phyloP scores from a whole-genome alignment of 2,797 vertebrate species.

The Galagoides demidoff region DNA sequence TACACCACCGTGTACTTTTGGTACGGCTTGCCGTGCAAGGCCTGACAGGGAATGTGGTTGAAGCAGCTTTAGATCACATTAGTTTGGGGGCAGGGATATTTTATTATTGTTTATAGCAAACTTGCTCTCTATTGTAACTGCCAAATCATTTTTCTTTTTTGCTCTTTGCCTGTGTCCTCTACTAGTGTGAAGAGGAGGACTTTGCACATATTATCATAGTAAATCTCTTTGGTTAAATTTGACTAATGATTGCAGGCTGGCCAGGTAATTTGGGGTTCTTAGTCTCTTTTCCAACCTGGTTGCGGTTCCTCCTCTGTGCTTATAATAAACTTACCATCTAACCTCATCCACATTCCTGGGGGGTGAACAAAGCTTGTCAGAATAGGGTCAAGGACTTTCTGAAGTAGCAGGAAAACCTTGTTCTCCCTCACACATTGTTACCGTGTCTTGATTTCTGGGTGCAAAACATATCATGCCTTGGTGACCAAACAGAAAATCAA shows the following conservation, averaged over 20 bases:
- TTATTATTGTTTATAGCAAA: neutral
- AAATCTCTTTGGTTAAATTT: neutral
- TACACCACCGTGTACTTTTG: neutral
- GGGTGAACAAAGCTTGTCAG: neutral
- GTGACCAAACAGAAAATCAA: slow-evolving; percentile 39
- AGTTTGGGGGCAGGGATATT: neutral
- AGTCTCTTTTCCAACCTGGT: neutral
- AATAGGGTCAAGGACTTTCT: neutral
- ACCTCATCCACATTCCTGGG: neutral
- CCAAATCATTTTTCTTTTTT: neutral
- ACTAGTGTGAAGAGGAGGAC: neutral
- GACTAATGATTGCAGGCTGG: neutral
- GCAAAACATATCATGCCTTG: neutral
- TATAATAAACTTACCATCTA: neutral
- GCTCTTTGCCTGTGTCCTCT: neutral
- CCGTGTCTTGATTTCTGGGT: slow-evolving; percentile 8
- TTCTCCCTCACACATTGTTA: neutral
- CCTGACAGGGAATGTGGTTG: neutral
- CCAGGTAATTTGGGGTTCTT: neutral
- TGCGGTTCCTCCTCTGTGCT: neutral
- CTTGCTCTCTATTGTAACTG: neutral
- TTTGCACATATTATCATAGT: neutral
- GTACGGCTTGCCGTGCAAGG: neutral
- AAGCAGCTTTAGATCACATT: neutral
- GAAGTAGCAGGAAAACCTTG: neutral